Evolutionary conservation across 2,797 vertebrate genomes (phyloP), one percentile per base, ranked within the genome.

Genomic region (Lacerta bilineata): DNA sequence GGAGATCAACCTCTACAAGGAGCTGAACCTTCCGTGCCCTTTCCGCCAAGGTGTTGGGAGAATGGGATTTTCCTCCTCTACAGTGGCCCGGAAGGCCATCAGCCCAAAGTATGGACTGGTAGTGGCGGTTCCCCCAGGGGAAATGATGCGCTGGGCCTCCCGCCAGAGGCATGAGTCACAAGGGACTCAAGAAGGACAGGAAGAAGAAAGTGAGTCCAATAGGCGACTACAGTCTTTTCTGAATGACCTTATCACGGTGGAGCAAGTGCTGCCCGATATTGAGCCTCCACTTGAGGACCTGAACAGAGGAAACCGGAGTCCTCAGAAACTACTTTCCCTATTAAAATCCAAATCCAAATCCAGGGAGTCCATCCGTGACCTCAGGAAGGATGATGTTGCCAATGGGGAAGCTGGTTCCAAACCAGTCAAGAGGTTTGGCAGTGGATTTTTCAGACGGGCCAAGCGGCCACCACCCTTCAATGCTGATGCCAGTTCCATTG

Each of bases 51-150:
- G 89, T 59, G 25, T 93, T 83, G 91, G 89, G 95, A 88, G 93
- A 50, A 41, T 84, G 81, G 95, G 94, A 85, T 81, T 46, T 93
- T 94, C 92, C 93, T 97, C 96, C 8, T 97, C 97, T 91, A 98
- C 98, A 0, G 98, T 98, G 23, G 98, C 98, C 0, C 98, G 98
- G 91, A 99, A 99, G 92, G 97, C 97, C 86, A 96, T 99, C 97
- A 99, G 99, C 90, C 99, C 99, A 77, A 99, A 98, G 93, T 99
- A 99, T 5, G 94, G 95, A 5, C 95, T 99, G 89, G 97, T 96
- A 23, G 92, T 97, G 0, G 97, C 97, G 20, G 94, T 96, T 78
- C 50, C 84, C 25, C 97, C 97, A 0, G 97, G 97, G n/a, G 97
- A 97, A 94, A 94, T 97, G 95, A 95, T 97, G 95, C 96, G 96